Conservation (phyloP, 2,797 vertebrate species). For the Myoxocephalus aenaeus region DNA sequence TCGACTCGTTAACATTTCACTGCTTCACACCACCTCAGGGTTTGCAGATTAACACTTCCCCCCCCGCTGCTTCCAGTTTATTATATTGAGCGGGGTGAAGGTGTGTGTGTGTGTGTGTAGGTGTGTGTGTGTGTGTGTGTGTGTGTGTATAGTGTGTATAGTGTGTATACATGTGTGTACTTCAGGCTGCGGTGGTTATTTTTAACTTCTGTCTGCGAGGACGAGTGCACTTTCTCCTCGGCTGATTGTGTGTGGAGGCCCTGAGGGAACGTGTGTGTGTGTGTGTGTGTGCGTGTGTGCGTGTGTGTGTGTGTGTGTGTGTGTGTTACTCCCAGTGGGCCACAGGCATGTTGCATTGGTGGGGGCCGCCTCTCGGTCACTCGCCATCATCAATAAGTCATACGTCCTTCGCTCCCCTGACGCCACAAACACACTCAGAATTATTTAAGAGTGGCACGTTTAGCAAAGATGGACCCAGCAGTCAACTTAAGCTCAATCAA, state of each 20-base stretch:
- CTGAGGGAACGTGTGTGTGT: conserved; percentile 24
- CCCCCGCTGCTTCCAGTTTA: conserved; percentile 41
- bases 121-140: conserved; percentile 12
- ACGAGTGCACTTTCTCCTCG: conserved; percentile 48
- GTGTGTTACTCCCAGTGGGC: conserved; percentile 31
- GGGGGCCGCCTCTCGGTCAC: conserved; percentile 26
- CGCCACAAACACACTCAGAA: background rate
- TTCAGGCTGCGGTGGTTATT: conserved; percentile 62
- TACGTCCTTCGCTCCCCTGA: conserved; percentile 11
- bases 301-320: conserved; percentile 15
- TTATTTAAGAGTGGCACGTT: background rate
- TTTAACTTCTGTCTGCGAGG: conserved; percentile 65
- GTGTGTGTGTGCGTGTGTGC: background rate
- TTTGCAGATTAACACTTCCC: background rate
- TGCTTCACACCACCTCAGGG: conserved; percentile 7
- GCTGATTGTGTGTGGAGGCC: conserved; percentile 46
- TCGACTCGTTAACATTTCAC: conserved; percentile 41
- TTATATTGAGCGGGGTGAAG: conserved; percentile 33
- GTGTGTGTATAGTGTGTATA: conserved; percentile 4
- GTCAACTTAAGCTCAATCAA: too few relatives aligned
- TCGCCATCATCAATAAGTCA: conserved; percentile 50
- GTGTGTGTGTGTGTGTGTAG: conserved; percentile 13
- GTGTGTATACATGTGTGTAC: conserved; percentile 7
- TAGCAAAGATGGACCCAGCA: too few relatives aligned
- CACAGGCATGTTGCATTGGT: conserved; percentile 13